phyloP scores from a whole-genome alignment of 2,888 invertebrate genomes.

The Brenthis daphne region DNA sequence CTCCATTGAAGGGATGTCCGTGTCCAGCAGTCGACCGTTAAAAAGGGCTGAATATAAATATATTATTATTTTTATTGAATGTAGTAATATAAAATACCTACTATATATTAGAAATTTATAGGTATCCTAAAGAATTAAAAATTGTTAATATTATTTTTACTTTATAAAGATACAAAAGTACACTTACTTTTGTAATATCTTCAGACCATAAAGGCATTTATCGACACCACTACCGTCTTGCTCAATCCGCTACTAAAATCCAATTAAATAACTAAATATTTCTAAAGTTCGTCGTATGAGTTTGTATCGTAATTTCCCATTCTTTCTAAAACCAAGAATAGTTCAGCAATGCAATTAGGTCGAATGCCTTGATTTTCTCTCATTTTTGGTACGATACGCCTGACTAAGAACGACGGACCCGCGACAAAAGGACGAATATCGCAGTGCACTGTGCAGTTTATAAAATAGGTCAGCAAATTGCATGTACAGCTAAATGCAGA shows the following conservation, averaged over 20 bases:
- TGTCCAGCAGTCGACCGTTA: no score
- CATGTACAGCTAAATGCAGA: constrained; percentile 33
- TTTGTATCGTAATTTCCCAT: constrained; percentile 25
- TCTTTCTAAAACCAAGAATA: constrained; percentile 35
- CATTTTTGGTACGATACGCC: constrained; percentile 35
- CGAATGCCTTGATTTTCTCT: constrained; percentile 40
- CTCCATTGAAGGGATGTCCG: no score
- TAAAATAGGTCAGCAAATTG: constrained; percentile 29
- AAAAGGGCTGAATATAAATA: no score
- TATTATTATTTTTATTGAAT: no score
- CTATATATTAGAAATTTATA: no score
- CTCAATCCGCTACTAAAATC: not conserved
- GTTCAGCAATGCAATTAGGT: constrained; percentile 39
- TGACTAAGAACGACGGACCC: constrained; percentile 31
- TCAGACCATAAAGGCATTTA: not conserved
- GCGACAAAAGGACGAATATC: constrained; percentile 38
- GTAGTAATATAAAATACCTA: no score
- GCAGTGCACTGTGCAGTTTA: constrained; percentile 30
- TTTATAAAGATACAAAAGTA: no score
- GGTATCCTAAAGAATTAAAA: no score
- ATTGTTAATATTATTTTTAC: no score
- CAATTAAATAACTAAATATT: not conserved
- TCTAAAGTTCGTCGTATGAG: not conserved
- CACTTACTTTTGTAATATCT: no score
- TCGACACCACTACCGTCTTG: not conserved